Percentiles rank a stretch among this genome's conserved stretches.
Conservation (phyloP, 2,888 invertebrate genomes). For the Hemistola chrysoprasaria region DNA sequence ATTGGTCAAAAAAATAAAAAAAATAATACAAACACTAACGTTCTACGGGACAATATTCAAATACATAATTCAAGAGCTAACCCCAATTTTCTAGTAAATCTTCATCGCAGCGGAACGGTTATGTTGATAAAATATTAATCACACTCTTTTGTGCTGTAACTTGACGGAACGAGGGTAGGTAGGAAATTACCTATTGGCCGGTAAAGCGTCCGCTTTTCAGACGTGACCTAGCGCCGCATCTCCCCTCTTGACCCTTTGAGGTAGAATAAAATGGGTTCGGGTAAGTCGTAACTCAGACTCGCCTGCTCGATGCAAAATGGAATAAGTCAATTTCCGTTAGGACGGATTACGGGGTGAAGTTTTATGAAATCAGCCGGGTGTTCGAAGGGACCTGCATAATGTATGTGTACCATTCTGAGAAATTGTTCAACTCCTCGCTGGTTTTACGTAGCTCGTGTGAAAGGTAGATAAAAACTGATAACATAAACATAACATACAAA, state of each 20-base stretch:
- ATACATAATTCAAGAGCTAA: too few relatives aligned
- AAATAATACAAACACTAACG: too few relatives aligned
- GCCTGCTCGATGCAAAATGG: constrained; percentile 27
- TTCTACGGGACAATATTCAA: too few relatives aligned
- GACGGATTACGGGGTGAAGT: constrained; percentile 9
- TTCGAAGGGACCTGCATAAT: constrained; percentile 13
- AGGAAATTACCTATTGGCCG: constrained; percentile 48
- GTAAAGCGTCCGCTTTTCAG: constrained; percentile 44
- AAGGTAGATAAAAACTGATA: too few relatives aligned
- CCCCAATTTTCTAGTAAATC: too few relatives aligned
- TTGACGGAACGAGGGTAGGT: constrained; percentile 37
- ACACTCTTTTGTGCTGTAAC: constrained; percentile 35
- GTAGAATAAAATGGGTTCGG: constrained; percentile 30
- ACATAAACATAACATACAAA: too few relatives aligned
- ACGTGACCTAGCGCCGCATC: constrained; percentile 33
- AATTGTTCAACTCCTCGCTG: constrained; percentile 1
- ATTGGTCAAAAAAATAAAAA: too few relatives aligned
- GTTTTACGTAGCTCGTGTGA: background rate
- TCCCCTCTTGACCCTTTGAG: constrained; percentile 45
- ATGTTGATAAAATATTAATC: constrained; percentile 41
- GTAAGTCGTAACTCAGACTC: constrained; percentile 26
- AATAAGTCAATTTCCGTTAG: constrained; percentile 31
- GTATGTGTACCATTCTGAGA: constrained; percentile 4
- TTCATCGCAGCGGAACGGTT: constrained; percentile 9
- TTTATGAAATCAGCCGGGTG: constrained; percentile 17